Base-by-base conservation (phyloP, 2,797 vertebrate species). In the Rhabdophis nuchalis region DNA sequence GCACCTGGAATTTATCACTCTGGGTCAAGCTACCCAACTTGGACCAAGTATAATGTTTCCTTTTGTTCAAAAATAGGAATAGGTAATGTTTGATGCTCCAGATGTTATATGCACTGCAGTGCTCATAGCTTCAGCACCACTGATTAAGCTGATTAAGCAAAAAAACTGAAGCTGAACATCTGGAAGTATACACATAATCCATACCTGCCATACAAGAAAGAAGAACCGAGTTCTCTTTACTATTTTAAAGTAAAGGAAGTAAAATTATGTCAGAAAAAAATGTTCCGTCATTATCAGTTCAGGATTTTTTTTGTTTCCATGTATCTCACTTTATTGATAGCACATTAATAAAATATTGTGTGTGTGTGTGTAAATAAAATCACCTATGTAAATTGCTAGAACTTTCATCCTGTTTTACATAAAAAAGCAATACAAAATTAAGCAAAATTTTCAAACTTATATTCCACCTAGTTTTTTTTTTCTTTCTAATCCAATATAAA, bases 401-500 rank as follows among this genome's bases (percentile, higher is more conserved):
- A 27, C n/a, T 57, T 90, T 46, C 6, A 32, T 41, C 25, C 36
- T 82, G 46, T 91, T 46, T 25, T 18, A 27, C 10, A 0, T 4
- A 27, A 52, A 64, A 27, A 88, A 12, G 46, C 2, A 3, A 1
- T 1, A 8, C 18, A n/a, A 77, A 91, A 90, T 94, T 87, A 11
- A 93, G 93, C 10, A 91, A 72, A 1, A 61, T 12, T 57, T 82
- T 29, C 91, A 68, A 25, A 61, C 92, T 92, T 54, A 20, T 85
- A 88, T 27, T 82, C 58, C 29, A 92, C 52, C 87, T 86, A 41
- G 20, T 77, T n/a, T 10, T 61, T 92, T 77, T n/a, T 10, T 61
- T 92, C 85, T 86, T 93, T 90, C 36, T 32, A 82, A 95, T 29
- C 85, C 90, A 89, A 88, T 8, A 92, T 60, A 87, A 72, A 8